These are phyloP conservation scores for Macquaria ambigua DNA, from an alignment of 2,113 vertebrate genomes.

Conservation along the genomic window DNA sequence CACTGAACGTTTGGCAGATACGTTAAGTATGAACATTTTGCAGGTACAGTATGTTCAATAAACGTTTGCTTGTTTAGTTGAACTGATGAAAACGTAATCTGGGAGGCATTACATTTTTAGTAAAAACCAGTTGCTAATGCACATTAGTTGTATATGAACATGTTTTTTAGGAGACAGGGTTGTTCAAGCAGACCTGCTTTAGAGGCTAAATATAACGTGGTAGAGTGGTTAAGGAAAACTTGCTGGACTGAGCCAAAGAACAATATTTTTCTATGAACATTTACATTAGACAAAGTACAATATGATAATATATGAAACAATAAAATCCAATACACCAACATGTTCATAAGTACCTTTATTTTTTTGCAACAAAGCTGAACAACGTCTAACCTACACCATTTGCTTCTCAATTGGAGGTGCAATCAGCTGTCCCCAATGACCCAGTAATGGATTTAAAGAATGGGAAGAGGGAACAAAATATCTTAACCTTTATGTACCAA, in stretches of 20 bases:
- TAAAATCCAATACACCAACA: not conserved
- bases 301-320: not conserved
- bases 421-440: conserved; percentile 18
- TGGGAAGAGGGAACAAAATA: not conserved
- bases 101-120: not conserved
- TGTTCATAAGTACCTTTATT: not conserved
- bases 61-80: not conserved
- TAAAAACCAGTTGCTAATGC: not conserved
- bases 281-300: not conserved
- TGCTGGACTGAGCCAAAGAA: not conserved
- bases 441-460: conserved; percentile 14
- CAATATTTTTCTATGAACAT: not conserved
- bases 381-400: not conserved
- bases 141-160: not conserved
- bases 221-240: not conserved
- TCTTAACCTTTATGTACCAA: conserved; percentile 48
- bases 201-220: not conserved
- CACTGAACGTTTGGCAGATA: too few species aligned
- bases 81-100: not conserved
- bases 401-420: not conserved
- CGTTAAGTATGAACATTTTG: too few species aligned
- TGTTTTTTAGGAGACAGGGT: not conserved
- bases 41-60: too few species aligned
- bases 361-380: not conserved
- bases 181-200: not conserved